These are phyloP conservation scores for Eulithis testata DNA, from an alignment of 2,888 invertebrate genomes.

Conservation along the genomic window DNA sequence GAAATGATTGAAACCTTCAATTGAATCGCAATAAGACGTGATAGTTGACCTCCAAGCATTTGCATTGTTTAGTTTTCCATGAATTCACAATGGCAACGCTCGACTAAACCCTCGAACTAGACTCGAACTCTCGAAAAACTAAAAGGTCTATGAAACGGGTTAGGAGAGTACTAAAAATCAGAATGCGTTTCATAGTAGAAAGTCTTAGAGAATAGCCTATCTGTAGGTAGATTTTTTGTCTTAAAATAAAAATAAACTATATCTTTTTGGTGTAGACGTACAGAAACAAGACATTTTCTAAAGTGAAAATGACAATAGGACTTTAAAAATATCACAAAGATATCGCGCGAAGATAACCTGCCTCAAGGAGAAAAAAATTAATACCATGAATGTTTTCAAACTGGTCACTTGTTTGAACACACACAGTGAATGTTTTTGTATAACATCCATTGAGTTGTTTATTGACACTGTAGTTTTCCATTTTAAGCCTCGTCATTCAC, in stretches of 20 bases:
- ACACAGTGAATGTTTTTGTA: conserved; percentile 13
- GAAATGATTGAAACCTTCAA: neutral
- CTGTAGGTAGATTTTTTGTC: too few relatives aligned
- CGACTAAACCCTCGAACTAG: neutral
- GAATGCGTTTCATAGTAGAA: too few relatives aligned
- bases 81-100: neutral
- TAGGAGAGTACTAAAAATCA: too few relatives aligned
- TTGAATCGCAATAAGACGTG: neutral
- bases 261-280: too few relatives aligned
- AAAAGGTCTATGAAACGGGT: too few relatives aligned
- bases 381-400: neutral
- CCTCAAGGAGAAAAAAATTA: neutral
- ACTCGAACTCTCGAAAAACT: too few relatives aligned
- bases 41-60: neutral
- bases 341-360: neutral
- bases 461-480: conserved; percentile 15
- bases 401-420: neutral
- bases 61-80: neutral
- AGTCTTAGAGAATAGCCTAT: too few relatives aligned
- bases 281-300: too few relatives aligned
- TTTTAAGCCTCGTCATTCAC: conserved; percentile 11
- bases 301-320: too few relatives aligned
- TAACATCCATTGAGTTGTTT: conserved; percentile 10
- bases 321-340: too few relatives aligned
- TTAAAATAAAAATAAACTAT: too few relatives aligned